Conservation (phyloP, 2,797 vertebrate species). For the Simalia tracyae region DNA sequence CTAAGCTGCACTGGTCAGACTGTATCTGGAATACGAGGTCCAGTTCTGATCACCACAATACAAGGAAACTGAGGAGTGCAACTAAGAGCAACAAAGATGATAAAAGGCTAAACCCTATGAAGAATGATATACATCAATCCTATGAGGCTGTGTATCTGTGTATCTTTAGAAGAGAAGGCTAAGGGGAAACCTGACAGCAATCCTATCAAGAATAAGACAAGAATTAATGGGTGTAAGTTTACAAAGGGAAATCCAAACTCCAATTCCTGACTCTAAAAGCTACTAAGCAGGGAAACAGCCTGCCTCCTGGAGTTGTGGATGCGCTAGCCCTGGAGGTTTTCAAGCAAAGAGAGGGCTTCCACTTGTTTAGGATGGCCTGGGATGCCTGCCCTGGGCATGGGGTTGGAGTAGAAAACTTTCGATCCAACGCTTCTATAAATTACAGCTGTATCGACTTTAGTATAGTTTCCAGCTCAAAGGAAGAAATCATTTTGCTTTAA, state of each 20-base stretch:
- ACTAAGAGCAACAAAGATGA: neutral
- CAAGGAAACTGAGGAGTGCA: neutral
- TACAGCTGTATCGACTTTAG: neutral
- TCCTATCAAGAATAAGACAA: neutral
- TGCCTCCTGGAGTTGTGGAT: neutral
- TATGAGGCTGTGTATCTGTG: neutral
- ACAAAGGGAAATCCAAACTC: neutral
- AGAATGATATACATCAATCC: neutral
- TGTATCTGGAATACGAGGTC: neutral
- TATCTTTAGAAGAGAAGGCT: neutral
- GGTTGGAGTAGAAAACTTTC: neutral
- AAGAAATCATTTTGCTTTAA: neutral
- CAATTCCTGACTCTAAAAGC: neutral
- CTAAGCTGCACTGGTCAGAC: neutral
- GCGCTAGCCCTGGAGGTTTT: neutral
- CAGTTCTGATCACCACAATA: neutral
- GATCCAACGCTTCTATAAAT: neutral
- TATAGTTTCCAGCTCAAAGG: neutral
- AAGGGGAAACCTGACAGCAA: neutral
- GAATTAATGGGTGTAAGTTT: neutral
- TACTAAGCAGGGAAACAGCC: neutral
- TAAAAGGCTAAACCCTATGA: neutral
- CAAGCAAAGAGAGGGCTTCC: neutral
- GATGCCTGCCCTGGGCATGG: neutral
- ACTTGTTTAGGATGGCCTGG: neutral